A percentile compares a stretch with the other conserved stretches of the same genome.
These are phyloP conservation scores for roundworm (Caenorhabditis elegans) DNA, from an alignment of 1,140 invertebrate species.

Conservation along the genomic window DNA sequence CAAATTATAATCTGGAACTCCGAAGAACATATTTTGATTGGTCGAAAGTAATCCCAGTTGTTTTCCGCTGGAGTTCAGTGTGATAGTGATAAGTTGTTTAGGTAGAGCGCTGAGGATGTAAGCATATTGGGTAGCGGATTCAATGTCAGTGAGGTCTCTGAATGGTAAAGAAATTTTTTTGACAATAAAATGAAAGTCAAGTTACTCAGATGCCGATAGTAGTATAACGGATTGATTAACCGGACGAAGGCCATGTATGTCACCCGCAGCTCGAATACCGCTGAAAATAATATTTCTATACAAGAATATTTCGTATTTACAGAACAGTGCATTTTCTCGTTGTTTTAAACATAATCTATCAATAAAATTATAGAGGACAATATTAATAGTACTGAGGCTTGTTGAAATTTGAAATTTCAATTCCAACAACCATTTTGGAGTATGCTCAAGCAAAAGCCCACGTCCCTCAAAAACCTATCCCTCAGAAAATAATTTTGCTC, in stretches of 20 bases:
- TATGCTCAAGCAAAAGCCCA: too few species aligned
- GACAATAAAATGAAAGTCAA: neutral
- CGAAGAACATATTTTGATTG: neutral
- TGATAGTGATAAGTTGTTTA: neutral
- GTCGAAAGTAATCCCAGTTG: neutral
- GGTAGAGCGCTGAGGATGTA: neutral
- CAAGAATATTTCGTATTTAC: too few species aligned
- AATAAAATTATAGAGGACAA: too few species aligned
- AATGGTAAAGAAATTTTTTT: neutral
- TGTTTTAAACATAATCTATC: too few species aligned
- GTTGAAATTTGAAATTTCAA: too few species aligned
- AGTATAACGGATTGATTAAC: neutral
- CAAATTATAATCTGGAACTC: neutral
- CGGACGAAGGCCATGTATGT: neutral
- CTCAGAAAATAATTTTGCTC: too few species aligned
- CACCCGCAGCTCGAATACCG: neutral
- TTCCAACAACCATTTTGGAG: too few species aligned
- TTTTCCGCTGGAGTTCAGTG: neutral
- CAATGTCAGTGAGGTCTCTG: neutral
- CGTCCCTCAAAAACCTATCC: too few species aligned
- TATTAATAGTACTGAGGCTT: too few species aligned
- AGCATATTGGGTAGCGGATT: neutral
- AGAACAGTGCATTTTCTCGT: too few species aligned
- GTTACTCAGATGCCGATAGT: constrained; percentile 22
- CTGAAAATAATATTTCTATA: neutral